Evolutionary conservation across 2,113 vertebrate genomes (phyloP), one percentile per base, ranked within the genome.

Genomic region (Setophaga coronata): DNA sequence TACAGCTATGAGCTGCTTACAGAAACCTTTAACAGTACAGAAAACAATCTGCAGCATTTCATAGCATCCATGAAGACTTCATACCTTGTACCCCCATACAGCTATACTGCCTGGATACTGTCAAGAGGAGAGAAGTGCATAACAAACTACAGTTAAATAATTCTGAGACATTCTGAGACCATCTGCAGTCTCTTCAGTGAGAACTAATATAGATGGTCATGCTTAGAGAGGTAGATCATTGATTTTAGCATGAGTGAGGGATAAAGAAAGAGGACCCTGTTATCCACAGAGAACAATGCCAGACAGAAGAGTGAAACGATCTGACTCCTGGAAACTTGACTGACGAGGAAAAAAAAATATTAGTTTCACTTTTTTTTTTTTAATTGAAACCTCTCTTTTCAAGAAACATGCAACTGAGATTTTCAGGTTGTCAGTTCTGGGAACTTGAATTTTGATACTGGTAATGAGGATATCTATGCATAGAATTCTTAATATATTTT

Each of bases 301-400:
- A 71, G 18, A 18, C 6, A 83, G 50, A 69, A 76, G 5, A 65
- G 4, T 2, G 45, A 93, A 69, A 58, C 58, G 5, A 14, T 74
- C 51, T 58, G 29, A 81, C 21, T 83, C 12, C 21, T 48, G 12
- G 10, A 60, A 71, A 36, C 51, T 73, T n/a, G 70, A n/a, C 6
- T 51, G 9, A 67, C 6, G 90, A 50, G 7, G 7, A 1, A 28
- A 53, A 85, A 51, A 38, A 72, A 82, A 20, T 0, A 5, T 16
- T 18, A 50, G 4, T 56, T 67, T 71, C 5, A 43, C 9, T 0
- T 65, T 69, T n/a, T 33, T 33, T 0, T 54, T 65, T 73, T 6
- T 7, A 33, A 56, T 33, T 0, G 0, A 71, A 79, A 18, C 1
- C 1, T 7, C 9, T 56, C 7, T 65, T 70, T 78, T 58, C 18